phyloP scores from a whole-genome alignment of 2,113 vertebrate genomes.

The Mus pahari region DNA sequence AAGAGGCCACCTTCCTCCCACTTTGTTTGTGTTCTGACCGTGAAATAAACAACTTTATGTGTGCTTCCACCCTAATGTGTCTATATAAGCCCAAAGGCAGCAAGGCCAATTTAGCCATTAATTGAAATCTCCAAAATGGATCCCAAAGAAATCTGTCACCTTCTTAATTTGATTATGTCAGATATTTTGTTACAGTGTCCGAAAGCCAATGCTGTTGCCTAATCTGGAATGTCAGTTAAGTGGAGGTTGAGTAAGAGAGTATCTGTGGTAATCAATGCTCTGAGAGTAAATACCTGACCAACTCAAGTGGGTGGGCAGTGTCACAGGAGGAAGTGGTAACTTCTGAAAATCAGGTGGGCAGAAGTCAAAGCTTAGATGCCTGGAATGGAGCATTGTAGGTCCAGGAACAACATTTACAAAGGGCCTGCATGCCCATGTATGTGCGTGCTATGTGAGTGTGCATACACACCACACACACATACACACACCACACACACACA shows the following conservation, averaged over 20 bases:
- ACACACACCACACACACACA: background rate
- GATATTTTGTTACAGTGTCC: background rate
- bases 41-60: background rate
- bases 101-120: background rate
- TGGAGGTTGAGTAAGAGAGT: background rate
- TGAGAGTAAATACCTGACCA: background rate
- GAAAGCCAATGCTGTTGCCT: background rate
- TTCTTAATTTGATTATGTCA: background rate
- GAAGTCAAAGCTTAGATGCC: background rate
- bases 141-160: background rate
- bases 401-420: background rate
- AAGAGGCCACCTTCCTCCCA: background rate
- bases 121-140: background rate
- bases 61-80: too few relatives aligned
- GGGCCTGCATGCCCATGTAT: too few relatives aligned
- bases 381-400: background rate
- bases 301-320: background rate
- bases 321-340: background rate
- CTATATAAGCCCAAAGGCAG: background rate
- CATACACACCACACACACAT: background rate
- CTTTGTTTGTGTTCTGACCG: background rate
- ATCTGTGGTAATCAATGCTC: background rate
- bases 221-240: background rate
- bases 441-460: background rate
- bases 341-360: background rate